Evolutionary conservation across 2,888 invertebrate species (phyloP), one percentile per base, ranked within the genome.

Genomic region (Gryllus longicercus): DNA sequence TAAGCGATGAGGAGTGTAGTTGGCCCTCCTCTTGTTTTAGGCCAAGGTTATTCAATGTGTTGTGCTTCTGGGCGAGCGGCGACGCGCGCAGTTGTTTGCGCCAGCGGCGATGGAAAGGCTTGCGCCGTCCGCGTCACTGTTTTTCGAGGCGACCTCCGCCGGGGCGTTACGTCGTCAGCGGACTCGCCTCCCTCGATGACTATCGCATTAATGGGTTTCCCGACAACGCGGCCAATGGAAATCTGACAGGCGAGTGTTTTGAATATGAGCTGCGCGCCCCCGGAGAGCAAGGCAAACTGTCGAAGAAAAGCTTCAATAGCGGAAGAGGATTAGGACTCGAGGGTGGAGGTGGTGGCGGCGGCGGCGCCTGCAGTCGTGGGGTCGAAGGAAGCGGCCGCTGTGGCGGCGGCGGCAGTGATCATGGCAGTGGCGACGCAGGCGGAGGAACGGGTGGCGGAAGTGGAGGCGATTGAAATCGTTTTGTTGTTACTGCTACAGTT

Each of bases 371-470:
- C 38, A 38, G 38, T 4, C 8, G 38, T 38, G 63, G 5, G 16
- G 63, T 14, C 5, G 63, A 63, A 18, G 63, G 63, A 12, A n/a
- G n/a, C 4, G 14, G 63, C 1, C 14, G 63, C 63, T 3, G 14
- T 11, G 8, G 76, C 51, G 51, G 51, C 76, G 75, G 79, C 76
- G 18, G 78, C 75, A 3, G 76, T 75, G 85, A 90, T 88, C 78
- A 90, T 84, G 0, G 86, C 86, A 0, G 86, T 86, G 8, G 86
- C 89, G 51, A 90, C 81, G 80, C 76, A 49, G 75, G 78, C 76
- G 76, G 81, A 14, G 38, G 38, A 38, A 38, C 38, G 0, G 38
- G 38, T 38, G 38, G 38, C 38, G 38, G 38, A 38, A 38, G 38
- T 8, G 5, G 38, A 38, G 38, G 8, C 38, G 38, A 38, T 38